Base-by-base conservation (phyloP, 2,797 vertebrate species). In the Gymnodraco acuticeps region DNA sequence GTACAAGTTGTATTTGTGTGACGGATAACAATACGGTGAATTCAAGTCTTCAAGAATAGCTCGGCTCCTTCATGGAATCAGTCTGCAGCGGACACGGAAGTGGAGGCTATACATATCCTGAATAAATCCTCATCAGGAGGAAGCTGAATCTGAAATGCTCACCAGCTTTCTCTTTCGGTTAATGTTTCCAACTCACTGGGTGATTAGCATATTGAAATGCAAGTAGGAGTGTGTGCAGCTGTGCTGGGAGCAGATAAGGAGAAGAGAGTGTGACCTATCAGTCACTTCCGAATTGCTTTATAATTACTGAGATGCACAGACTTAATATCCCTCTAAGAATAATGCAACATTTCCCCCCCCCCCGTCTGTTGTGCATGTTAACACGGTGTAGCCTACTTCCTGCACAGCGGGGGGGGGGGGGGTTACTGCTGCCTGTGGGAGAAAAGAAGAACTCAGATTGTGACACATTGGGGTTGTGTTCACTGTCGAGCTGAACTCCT, bases 131-230 rank as follows among this genome's bases (percentile, higher is more conserved):
- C 65, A 76, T 78, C 78, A 85, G 54, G 48, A 78, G 86, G 77
- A 47, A 82, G 85, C 87, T 86, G 84, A 85, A 86, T 91, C 90
- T 90, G 80, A 87, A 90, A 88, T 84, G 86, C 82, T 85, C 67
- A 61, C 87, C 87, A 85, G 91, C 86, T 86, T 90, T 89, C 77
- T 78, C 72, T 89, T 78, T 87, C 75, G 78, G 86, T 84, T 73
- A 77, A 83, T 86, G 82, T 93, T 93, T 89, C 82, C 88, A 93
- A 93, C 87, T 92, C 77, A 67, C 86, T 87, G 33, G 54, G 90
- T 94, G 92, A 94, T 93, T 92, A 91, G 89, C 83, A 79, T 92
- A 93, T 93, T 91, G 91, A 94, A 94, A 94, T 92, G 89, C 87
- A 90, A 81, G 90, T 92, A 90, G 90, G 88, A 91, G 90, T 89